Evolutionary conservation across 2,888 invertebrate species (phyloP).

Genomic region (Leucophenga montana): DNA sequence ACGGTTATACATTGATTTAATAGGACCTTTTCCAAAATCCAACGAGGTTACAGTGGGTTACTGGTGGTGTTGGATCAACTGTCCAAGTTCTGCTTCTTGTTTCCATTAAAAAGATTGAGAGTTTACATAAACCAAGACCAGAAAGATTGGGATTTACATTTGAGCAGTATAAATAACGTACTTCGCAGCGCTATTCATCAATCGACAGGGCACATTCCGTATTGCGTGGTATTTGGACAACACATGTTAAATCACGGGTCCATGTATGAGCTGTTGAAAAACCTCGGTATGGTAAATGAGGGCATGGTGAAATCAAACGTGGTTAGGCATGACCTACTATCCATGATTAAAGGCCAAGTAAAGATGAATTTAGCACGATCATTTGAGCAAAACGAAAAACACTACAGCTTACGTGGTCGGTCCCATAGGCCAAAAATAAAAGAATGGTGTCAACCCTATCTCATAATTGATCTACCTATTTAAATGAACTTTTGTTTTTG

Average conservation of each 20-base stretch:
- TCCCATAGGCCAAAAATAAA: constrained; percentile 13
- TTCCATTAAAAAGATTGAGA: constrained; percentile 14
- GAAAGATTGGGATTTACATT: not conserved
- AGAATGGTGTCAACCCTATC: too few species aligned
- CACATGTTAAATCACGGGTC: not conserved
- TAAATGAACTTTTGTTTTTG: too few species aligned
- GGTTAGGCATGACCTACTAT: too few species aligned
- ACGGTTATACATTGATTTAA: constrained; percentile 29
- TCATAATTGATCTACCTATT: too few species aligned
- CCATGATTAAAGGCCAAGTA: not conserved
- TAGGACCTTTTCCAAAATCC: constrained; percentile 25
- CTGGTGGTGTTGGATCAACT: constrained; percentile 23
- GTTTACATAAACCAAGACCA: not conserved
- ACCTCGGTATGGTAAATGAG: too few species aligned
- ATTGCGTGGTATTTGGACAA: constrained; percentile 8
- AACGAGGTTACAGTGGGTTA: constrained; percentile 3
- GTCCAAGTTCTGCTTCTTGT: constrained; percentile 24
- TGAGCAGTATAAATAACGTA: not conserved
- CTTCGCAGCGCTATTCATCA: not conserved
- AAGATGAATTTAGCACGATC: too few species aligned
- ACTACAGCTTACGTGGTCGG: constrained; percentile 4
- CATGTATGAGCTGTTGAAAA: not conserved
- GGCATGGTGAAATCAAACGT: too few species aligned
- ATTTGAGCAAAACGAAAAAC: not conserved
- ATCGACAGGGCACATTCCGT: not conserved